Base-by-base conservation (phyloP, 2,113 vertebrate genomes). In the Scomber scombrus region DNA sequence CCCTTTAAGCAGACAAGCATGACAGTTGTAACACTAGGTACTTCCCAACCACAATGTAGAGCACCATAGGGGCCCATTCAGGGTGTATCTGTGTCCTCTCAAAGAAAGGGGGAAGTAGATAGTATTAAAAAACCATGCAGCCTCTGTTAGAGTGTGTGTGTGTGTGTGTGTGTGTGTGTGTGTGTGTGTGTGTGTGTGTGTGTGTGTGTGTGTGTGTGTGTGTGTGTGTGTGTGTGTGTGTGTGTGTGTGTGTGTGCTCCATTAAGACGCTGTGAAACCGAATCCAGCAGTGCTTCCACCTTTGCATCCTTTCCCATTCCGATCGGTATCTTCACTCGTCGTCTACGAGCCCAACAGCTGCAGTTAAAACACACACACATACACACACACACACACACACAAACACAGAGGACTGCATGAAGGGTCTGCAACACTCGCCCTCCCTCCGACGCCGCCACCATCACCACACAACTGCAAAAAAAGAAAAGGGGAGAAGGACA, bases 21-120 rank as follows among this genome's bases (percentile, higher is more conserved):
- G 87, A 81, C 91, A 81, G 89, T 93, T 93, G 87, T 92, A 92
- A 89, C 70, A 79, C 67, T 90, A 86, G 88, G 92, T 89, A 93
- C 89, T 91, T 90, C 85, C 92, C 90, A 47, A 81, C 85, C 82
- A 83, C 90, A 91, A 71, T 50, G 64, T 5, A 66, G 54, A 77
- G 71, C 78, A 85, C 71, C 67, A 71, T 70, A 73, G 87, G 92
- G 90, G 88, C 86, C 92, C 80, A 80, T 66, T 84, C 71, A 82
- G 88, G 87, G 88, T 89, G 65, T 78, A 72, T 74, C 66, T 45
- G 55, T 85, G 77, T 80, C 77, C 67, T 85, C 73, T 79, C 31
- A 58, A 23, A 85, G 67, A 88, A 87, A 94, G 46, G 57, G 64
- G 87, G 91, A 94, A 93, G 90, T 92, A 75, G 78, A 62, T 81